Conservation (phyloP, 2,113 vertebrate genomes). For the Corythornis vintsioides region DNA sequence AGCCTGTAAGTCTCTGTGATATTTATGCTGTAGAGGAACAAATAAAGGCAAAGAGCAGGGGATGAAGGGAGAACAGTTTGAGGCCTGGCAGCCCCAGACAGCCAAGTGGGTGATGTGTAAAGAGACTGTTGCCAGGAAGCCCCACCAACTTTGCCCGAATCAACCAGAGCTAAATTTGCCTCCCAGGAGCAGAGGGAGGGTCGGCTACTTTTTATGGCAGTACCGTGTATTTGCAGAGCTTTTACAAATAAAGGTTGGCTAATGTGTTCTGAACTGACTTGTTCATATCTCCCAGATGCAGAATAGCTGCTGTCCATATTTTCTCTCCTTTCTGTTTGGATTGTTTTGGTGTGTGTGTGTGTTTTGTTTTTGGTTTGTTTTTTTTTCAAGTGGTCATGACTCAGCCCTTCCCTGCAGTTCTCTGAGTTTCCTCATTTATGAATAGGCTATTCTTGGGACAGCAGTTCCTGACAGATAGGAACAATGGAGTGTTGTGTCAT, state of each 20-base stretch:
- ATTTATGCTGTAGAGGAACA: not conserved
- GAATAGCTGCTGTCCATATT: not conserved
- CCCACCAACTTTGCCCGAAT: not conserved
- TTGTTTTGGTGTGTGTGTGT: slow-evolving; percentile 23
- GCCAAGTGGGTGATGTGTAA: rapidly evolving
- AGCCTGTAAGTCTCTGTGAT: not conserved
- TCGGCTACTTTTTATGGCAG: not conserved
- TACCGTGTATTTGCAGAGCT: not conserved
- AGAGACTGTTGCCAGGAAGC: not conserved
- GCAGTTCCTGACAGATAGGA: slow-evolving; percentile 12
- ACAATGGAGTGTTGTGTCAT: not conserved
- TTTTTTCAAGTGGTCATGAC: not conserved
- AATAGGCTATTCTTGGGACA: slow-evolving; percentile 44
- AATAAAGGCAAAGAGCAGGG: not conserved
- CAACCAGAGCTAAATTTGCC: not conserved
- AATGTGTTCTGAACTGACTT: not conserved
- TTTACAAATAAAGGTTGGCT: not conserved
- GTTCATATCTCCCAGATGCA: not conserved
- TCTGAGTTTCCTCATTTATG: slow-evolving; percentile 39
- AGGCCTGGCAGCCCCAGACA: rapidly evolving
- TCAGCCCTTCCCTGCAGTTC: slow-evolving; percentile 54
- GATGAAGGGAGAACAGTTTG: not conserved
- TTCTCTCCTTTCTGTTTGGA: not conserved
- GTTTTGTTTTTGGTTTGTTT: not conserved
- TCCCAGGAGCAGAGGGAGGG: not conserved